Evolutionary conservation across 2,113 vertebrate species (phyloP), one percentile per base, ranked within the genome.

Genomic region (Prietella phreatophila): DNA sequence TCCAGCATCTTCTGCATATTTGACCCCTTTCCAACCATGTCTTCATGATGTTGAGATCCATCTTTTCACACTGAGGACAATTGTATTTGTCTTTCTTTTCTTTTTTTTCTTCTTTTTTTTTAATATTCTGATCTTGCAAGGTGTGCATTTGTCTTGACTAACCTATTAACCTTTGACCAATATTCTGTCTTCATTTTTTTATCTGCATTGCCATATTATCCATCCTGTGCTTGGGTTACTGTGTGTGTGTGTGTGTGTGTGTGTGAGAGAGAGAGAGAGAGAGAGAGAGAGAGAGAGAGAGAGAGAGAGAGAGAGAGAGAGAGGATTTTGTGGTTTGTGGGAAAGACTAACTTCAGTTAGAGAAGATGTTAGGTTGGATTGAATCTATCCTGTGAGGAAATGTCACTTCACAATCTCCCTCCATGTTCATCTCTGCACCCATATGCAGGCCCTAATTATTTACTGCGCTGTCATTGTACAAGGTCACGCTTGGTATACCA

Each of bases 401-500:
- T 82, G 84, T 83, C 80, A 86, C 87, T 61, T 86, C 50, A 42
- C 75, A 78, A n/a, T 55, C 63, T 53, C 33, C 50, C 20, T 81
- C 63, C 39, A 2, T 20, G 80, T 33, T 75, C 63, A 2, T 27
- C 85, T 50, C 53, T n/a, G 58, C 20, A 75, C 83, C 92, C 93
- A 91, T 93, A 93, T 91, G 93, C 76, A 90, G 88, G 81, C 83
- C 80, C 91, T 93, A 95, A 95, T 95, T 94, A 94, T 92, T 91
- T 92, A 91, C 90, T 91, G 88, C 39, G 85, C 91, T 84, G 83
- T 91, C 91, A 91, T 47, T 89, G 90, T 91, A 93, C 94, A 94
- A 95, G 93, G 94, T 93, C 92, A 63, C 85, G 85, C 91, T 93
- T 93, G 91, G 93, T 92, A 94, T 91, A 92, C 93, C 90, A 91